Base-by-base conservation (phyloP, 1,140 invertebrate species). In the Tetramorium alpestre region DNA sequence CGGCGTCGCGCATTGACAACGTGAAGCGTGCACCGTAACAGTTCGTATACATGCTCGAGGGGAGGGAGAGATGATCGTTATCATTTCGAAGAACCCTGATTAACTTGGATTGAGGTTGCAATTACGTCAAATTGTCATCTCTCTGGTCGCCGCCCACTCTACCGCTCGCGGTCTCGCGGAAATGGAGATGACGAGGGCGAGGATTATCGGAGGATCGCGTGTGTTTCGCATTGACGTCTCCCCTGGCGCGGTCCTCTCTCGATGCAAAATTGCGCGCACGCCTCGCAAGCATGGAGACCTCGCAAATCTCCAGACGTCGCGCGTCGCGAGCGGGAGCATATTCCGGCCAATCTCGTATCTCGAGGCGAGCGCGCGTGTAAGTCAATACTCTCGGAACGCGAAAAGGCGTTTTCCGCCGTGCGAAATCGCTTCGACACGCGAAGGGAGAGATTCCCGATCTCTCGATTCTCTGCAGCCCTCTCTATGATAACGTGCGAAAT, bases 381-480 rank as follows among this genome's bases (percentile, higher is more conserved):
- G 78, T 81, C 78, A 72, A 81, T 81, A 72, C 78, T 72, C 47
- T 10, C 65, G 65, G 78, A 81, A 81, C 56, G 78, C 65, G 78
- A 22, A 81, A 81, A 70, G 78, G 38, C 65, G 65, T 81, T 81
- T 81, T 81, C 47, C 78, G 65, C 65, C 49, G 49, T 44, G 65
- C 49, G 78, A 41, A 64, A 81, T 81, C 33, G 47, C 47, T 70
- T 80, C 41, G 25, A 54, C 62, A 67, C 47, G 47, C 77, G 33
- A 54, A 6, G 44, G 41, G 16, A 44, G 49, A 44, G 65, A 81
- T 81, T 44, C 41, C n/a, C 41, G 58, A 65, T 78, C 76, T 78
- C 77, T 38, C 77, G 65, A 70, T 41, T 81, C 72, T 16, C 67
- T 25, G 38, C 65, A 70, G 65, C 22, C 60, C 38, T 78, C 38